Evolutionary conservation across 92 coral and sea anemone genomes (phyloP).

Genomic region (Umimayanthus kanabou): DNA sequence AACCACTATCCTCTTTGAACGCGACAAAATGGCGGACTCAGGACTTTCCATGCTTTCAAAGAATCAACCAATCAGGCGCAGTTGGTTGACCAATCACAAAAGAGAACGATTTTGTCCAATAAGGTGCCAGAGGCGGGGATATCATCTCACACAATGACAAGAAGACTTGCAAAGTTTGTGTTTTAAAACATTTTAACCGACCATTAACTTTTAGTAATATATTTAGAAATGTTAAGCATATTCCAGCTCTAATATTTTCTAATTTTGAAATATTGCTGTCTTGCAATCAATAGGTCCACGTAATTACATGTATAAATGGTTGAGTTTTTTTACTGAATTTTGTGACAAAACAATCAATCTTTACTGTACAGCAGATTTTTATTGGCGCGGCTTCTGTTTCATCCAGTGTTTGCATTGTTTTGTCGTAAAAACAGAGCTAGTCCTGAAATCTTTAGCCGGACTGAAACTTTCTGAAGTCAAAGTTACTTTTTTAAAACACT

Average conservation of each 20-base stretch:
- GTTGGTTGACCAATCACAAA: neutral
- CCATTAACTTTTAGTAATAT: neutral
- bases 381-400: neutral
- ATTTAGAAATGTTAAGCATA: neutral
- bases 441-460: too few relatives aligned
- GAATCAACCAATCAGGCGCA: neutral
- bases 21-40: neutral
- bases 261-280: neutral
- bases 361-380: neutral
- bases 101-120: neutral
- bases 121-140: neutral
- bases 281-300: neutral
- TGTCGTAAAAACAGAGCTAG: too few relatives aligned
- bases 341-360: neutral
- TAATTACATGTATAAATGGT: too few relatives aligned
- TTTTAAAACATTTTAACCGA: too few relatives aligned
- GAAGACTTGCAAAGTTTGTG: too few relatives aligned
- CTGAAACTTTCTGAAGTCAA: neutral
- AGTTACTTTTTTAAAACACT: too few relatives aligned
- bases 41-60: neutral
- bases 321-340: too few relatives aligned
- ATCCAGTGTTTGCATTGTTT: too few relatives aligned
- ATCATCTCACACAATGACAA: neutral
- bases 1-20: neutral
- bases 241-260: neutral